These are phyloP conservation scores for Pseudopipra pipra DNA, from an alignment of 2,113 vertebrate genomes.

Conservation along the genomic window DNA sequence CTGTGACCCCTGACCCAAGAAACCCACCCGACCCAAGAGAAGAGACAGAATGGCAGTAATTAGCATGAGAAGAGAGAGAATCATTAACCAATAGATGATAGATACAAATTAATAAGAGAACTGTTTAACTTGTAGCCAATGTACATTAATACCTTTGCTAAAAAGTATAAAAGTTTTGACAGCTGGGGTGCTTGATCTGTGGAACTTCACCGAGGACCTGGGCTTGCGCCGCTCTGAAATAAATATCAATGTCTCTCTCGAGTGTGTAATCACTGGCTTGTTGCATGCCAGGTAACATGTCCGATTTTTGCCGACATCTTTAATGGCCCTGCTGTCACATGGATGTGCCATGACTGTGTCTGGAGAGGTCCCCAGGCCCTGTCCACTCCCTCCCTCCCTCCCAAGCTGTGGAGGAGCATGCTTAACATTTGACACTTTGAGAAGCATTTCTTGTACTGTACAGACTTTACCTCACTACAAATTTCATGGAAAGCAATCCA, in stretches of 20 bases:
- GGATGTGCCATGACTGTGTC: no score
- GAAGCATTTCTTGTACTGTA: background rate
- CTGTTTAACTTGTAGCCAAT: background rate
- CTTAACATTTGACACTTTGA: fast-evolving
- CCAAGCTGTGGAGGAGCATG: background rate
- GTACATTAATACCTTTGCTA: background rate
- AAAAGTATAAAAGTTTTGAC: background rate
- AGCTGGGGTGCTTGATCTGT: background rate
- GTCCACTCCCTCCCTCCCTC: no score
- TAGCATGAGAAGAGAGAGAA: background rate
- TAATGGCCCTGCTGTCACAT: fast-evolving
- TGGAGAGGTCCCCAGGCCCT: background rate
- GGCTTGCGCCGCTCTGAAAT: background rate
- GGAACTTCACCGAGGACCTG: background rate
- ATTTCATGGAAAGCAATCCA: fast-evolving
- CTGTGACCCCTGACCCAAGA: background rate
- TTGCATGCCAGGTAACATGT: background rate
- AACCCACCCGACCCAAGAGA: background rate
- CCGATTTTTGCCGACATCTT: background rate
- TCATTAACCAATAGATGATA: background rate
- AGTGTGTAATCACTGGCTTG: background rate
- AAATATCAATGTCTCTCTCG: background rate
- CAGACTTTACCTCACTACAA: background rate
- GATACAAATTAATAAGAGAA: background rate
- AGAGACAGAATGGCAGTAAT: background rate